A percentile compares a stretch with the other conserved stretches of the same genome.
phyloP scores from a whole-genome alignment of 2,888 invertebrate genomes.

The Cantharis rustica region DNA sequence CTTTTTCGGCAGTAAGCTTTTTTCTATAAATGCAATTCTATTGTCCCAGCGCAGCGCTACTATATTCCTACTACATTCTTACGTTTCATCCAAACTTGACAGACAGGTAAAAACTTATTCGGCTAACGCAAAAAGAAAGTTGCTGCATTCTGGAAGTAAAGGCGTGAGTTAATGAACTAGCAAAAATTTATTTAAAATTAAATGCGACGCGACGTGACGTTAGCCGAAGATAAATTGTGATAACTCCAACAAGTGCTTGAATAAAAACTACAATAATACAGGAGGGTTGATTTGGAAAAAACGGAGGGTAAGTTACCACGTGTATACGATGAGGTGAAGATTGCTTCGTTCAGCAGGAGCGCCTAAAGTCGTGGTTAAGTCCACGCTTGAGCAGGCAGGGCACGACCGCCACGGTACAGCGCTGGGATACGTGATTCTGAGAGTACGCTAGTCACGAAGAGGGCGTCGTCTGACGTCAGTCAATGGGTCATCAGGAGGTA shows the following conservation, averaged over 20 bases:
- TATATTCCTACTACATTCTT: constrained; percentile 38
- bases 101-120: constrained; percentile 39
- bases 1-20: constrained; percentile 29
- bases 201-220: not conserved
- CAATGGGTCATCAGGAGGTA: constrained; percentile 51
- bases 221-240: not conserved
- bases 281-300: not conserved
- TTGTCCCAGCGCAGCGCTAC: constrained; percentile 34
- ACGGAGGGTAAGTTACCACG: constrained; percentile 2
- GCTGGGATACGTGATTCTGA: constrained; percentile 26
- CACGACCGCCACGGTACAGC: constrained; percentile 29
- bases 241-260: not conserved
- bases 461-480: constrained; percentile 50
- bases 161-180: constrained; percentile 14
- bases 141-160: constrained; percentile 18
- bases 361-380: constrained; percentile 16
- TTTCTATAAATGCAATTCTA: constrained; percentile 36
- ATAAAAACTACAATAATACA: not conserved
- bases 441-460: constrained; percentile 49
- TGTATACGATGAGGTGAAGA: constrained; percentile 16
- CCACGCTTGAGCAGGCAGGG: constrained; percentile 25
- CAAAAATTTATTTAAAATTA: not conserved
- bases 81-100: constrained; percentile 35
- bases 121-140: constrained; percentile 14
- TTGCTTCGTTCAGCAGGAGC: constrained; percentile 17